phyloP scores from a whole-genome alignment of 2,797 vertebrate genomes.

The Manis javanica region DNA sequence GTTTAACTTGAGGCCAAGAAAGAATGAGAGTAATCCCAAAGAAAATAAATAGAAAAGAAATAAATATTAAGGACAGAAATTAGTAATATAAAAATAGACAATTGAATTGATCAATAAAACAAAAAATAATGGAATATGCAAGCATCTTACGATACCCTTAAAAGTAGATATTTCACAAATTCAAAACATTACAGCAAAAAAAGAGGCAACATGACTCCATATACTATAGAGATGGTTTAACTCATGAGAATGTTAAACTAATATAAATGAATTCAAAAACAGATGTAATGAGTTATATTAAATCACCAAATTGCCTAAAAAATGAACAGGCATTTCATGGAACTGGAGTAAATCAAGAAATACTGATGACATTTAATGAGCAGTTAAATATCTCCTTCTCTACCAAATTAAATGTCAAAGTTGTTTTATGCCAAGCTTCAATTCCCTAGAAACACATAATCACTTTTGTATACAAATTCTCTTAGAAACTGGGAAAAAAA shows the following conservation, averaged over 20 bases:
- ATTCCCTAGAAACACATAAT: background rate
- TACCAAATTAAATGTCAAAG: background rate
- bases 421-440: background rate
- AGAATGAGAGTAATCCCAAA: background rate
- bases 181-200: background rate
- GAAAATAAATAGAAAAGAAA: background rate
- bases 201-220: background rate
- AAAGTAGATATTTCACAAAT: background rate
- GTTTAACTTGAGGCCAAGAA: background rate
- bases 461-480: background rate
- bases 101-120: background rate
- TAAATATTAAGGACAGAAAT: background rate
- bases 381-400: background rate
- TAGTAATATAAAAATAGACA: background rate
- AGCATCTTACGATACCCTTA: background rate
- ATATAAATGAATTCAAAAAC: background rate
- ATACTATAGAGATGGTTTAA: background rate
- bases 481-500: background rate
- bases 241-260: background rate
- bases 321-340: background rate
- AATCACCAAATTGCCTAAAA: background rate
- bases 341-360: background rate
- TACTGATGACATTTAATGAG: background rate
- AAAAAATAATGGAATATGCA: background rate
- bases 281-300: background rate